phyloP scores from a whole-genome alignment of 2,888 invertebrate genomes.

The Pristionchus exspectatus region DNA sequence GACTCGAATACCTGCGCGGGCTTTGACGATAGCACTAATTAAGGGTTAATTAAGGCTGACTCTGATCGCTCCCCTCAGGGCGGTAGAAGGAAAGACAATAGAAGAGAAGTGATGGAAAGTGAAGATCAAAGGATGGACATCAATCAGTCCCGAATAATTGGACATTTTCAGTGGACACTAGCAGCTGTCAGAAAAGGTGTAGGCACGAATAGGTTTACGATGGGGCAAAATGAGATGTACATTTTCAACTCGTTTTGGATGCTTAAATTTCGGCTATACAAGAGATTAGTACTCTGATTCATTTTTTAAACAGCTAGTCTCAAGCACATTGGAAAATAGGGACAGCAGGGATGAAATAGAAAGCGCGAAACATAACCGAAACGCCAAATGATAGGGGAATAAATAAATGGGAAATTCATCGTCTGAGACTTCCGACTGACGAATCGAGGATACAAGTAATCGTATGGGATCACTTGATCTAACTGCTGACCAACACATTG shows the following conservation, averaged over 20 bases:
- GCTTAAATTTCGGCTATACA: too few relatives aligned
- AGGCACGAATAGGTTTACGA: slow-evolving; percentile 16
- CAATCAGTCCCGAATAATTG: slow-evolving; percentile 27
- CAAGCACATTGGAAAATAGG: neutral
- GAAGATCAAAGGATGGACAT: slow-evolving; percentile 29
- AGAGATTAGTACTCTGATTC: too few relatives aligned
- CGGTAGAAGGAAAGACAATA: slow-evolving; percentile 22
- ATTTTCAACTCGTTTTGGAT: too few relatives aligned
- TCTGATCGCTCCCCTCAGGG: neutral
- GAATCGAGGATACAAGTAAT: neutral
- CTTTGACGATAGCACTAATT: slow-evolving; percentile 22
- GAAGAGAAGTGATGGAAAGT: neutral
- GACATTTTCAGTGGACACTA: neutral
- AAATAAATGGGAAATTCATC: too few relatives aligned
- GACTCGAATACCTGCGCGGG: neutral
- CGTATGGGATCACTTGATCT: neutral
- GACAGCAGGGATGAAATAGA: neutral
- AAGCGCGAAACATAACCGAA: neutral
- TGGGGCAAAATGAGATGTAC: neutral
- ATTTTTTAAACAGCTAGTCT: neutral
- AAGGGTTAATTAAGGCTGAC: slow-evolving; percentile 34
- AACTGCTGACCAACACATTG: slow-evolving; percentile 13
- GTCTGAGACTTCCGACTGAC: too few relatives aligned
- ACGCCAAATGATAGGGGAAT: neutral
- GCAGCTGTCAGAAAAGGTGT: slow-evolving; percentile 48